Percentiles rank a stretch among this genome's conserved stretches.
Evolutionary conservation across 2,797 vertebrate species (phyloP).

Genomic region (Onychomys leucogaster): DNA sequence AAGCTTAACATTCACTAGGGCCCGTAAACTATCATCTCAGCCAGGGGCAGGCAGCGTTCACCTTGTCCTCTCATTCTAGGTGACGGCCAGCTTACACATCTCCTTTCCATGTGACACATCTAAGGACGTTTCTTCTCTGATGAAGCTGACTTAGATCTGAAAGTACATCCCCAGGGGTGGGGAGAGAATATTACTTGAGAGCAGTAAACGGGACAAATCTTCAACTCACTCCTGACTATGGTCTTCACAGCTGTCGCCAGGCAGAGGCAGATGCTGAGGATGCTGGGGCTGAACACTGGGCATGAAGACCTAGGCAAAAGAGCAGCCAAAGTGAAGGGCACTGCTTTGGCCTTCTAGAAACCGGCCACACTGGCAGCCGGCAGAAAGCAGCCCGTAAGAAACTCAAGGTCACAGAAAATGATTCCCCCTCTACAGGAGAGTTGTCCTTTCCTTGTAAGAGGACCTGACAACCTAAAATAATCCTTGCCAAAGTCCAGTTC

Average conservation of each 20-base stretch:
- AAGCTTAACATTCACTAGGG: constrained; percentile 73
- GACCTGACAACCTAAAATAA: constrained; percentile 82
- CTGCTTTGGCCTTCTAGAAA: constrained; percentile 79
- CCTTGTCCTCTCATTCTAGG: constrained; percentile 63
- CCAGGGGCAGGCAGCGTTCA: constrained; percentile 31
- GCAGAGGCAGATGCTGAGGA: constrained; percentile 78
- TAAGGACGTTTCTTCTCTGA: constrained; percentile 72
- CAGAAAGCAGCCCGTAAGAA: constrained; percentile 82
- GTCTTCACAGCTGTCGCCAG: constrained; percentile 78
- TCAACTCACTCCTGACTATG: constrained; percentile 71
- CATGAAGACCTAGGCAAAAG: constrained; percentile 79
- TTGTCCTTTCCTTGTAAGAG: constrained; percentile 75
- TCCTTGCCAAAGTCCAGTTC: constrained; percentile 69
- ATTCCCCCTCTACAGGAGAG: constrained; percentile 80
- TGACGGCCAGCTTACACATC: constrained; percentile 61
- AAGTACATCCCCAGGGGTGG: constrained; percentile 61
- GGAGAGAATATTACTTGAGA: constrained; percentile 72
- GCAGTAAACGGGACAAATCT: constrained; percentile 76
- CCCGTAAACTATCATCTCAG: constrained; percentile 74
- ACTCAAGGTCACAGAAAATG: constrained; percentile 73
- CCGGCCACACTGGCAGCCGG: constrained; percentile 78
- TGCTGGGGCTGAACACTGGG: constrained; percentile 72
- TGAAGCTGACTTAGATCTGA: constrained; percentile 64
- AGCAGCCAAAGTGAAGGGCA: constrained; percentile 77
- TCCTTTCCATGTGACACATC: constrained; percentile 72